Evolutionary conservation across 2,797 vertebrate species (phyloP).

Genomic region (Melanogrammus aeglefinus): DNA sequence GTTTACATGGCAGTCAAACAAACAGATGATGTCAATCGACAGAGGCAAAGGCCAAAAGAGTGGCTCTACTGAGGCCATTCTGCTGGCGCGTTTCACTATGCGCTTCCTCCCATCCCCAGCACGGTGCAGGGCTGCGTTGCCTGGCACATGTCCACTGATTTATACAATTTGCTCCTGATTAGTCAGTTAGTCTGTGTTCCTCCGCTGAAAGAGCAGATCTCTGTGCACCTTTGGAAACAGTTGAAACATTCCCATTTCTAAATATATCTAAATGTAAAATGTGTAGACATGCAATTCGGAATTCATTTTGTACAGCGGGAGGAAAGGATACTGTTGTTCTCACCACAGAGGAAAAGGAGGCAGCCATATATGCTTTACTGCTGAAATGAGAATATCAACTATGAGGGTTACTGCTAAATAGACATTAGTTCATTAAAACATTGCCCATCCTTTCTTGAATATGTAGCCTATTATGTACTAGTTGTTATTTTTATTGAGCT

Average conservation of each 20-base stretch:
- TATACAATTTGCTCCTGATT: conserved; percentile 57
- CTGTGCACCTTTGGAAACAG: conserved; percentile 54
- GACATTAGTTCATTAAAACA: conserved; percentile 4
- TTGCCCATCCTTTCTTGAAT: neutral
- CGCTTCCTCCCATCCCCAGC: conserved; percentile 53
- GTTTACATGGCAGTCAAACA: conserved; percentile 27
- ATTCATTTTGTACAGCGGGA: conserved; percentile 23
- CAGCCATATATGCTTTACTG: neutral
- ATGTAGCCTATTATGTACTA: neutral
- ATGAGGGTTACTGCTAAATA: conserved; percentile 1
- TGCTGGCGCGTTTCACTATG: conserved; percentile 43
- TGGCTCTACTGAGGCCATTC: conserved; percentile 42
- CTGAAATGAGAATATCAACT: conserved; percentile 17
- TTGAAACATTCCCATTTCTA: conserved; percentile 43
- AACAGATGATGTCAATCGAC: conserved; percentile 45
- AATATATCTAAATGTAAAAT: neutral
- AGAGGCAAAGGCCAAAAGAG: conserved; percentile 51
- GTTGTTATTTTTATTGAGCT: neutral
- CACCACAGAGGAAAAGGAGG: neutral
- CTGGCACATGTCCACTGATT: conserved; percentile 71
- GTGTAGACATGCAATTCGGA: neutral
- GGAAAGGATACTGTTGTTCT: conserved; percentile 26
- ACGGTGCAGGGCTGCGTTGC: conserved; percentile 61
- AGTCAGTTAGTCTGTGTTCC: conserved; percentile 62
- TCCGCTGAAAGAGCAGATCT: conserved; percentile 60